Evolutionary conservation across 2,797 vertebrate genomes (phyloP).

Genomic region (Nothura maculosa): DNA sequence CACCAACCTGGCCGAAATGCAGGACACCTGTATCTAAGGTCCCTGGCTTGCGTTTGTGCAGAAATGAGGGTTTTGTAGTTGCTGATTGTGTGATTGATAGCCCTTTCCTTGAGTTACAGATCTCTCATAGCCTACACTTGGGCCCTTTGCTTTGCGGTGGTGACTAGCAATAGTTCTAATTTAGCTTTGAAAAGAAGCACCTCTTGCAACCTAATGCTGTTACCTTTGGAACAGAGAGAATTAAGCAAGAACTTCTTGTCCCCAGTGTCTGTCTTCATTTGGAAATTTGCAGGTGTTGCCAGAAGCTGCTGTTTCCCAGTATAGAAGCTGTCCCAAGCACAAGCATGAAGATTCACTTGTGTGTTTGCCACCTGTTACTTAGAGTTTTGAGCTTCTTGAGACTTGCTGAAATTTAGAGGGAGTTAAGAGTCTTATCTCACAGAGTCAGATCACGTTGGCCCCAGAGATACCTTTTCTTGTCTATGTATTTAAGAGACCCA

Average conservation of each 20-base stretch:
- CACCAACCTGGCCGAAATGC: not conserved
- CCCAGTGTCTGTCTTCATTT: not conserved
- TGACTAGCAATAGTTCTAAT: not conserved
- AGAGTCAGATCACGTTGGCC: slow-evolving; percentile 34
- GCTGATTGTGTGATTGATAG: not conserved
- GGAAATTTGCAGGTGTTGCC: not conserved
- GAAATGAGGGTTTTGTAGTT: not conserved
- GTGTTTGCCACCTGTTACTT: not conserved
- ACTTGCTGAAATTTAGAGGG: not conserved
- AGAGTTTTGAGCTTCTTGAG: not conserved
- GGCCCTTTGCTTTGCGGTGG: not conserved
- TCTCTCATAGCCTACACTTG: not conserved
- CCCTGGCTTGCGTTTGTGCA: not conserved
- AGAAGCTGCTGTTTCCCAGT: not conserved
- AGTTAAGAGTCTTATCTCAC: not conserved
- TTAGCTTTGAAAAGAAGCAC: not conserved
- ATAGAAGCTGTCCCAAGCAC: not conserved
- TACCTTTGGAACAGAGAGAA: not conserved
- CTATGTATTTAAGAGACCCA: not conserved
- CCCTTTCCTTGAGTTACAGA: not conserved
- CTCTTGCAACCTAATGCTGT: not conserved
- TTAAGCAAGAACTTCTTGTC: not conserved
- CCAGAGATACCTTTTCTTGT: rapidly evolving
- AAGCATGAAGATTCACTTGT: not conserved
- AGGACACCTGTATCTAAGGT: not conserved